Base-by-base conservation (phyloP, 2,113 vertebrate genomes). In the Anarhynchus alexandrinus region DNA sequence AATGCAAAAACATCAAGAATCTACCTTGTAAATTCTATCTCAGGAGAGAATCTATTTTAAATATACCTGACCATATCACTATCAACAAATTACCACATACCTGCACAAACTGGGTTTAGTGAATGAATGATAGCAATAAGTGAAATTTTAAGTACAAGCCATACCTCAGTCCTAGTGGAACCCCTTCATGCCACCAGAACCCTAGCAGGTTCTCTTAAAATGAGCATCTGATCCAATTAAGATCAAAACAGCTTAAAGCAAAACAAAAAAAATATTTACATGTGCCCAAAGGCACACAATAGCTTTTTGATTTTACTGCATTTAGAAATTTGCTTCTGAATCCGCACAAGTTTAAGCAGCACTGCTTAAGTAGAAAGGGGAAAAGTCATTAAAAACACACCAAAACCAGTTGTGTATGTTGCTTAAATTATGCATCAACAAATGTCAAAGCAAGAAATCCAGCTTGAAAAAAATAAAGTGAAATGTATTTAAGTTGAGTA, bases 221-320 rank as follows among this genome's bases (percentile, higher is more conserved):
- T 18, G 2, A 47, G 7, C 45, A 11, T 34, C 21, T 55, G 12
- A 67, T 36, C 12, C 34, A 40, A 40, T 18, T 69, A 43, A 49
- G 15, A 82, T 29, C 30, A 87, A 69, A 91, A 52, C 1, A 2
- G 10, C 12, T 62, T 20, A 70, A 73, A 57, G 15, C 4, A 76
- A 77, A 82, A 49, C 17, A 5, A 55, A 76, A 80, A 83, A 32
- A 16, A 3, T 36, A 54, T 54, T 85, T 59, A 26, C 14, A 42
- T 19, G 14, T 13, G 15, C 8, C 11, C 0, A 8, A 23, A 90
- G 13, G 5, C 27, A 82, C 7, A 54, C 2, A 55, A 32, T 0
- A 69, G 27, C 13, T 82, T 82, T 45, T 23, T 55, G 5, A 76
- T 82, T 65, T 82, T 61, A 78, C 7, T 22, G 10, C 16, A 64